Evolutionary conservation across 2,113 vertebrate genomes (phyloP).

Genomic region (Lanius collurio): DNA sequence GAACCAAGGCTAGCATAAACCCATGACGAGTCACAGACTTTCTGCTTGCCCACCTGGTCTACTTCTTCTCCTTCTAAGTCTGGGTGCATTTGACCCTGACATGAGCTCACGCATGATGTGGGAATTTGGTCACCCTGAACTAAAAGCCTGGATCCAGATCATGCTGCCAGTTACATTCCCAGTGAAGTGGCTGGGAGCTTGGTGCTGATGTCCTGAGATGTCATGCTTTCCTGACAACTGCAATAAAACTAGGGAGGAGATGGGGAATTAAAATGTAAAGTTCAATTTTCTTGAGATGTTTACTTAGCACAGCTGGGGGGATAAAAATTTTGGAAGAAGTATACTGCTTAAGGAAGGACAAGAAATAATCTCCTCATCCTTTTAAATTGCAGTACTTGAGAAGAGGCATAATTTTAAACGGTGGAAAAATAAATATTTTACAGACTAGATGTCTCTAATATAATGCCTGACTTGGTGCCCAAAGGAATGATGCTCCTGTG

Average conservation of each 20-base stretch:
- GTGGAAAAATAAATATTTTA: background rate
- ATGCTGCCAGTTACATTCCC: background rate
- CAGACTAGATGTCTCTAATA: background rate
- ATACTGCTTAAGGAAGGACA: background rate
- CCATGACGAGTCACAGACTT: background rate
- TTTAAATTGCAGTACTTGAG: background rate
- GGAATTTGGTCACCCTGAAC: background rate
- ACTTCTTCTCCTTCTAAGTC: background rate
- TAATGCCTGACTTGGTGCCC: background rate
- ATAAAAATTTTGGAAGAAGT: background rate
- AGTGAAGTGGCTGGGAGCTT: background rate
- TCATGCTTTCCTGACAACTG: background rate
- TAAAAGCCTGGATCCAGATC: background rate
- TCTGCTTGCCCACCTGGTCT: background rate
- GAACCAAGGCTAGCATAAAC: background rate
- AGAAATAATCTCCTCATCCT: background rate
- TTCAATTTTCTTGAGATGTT: background rate
- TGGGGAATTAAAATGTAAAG: background rate
- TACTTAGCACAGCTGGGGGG: background rate
- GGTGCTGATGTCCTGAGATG: rapidly evolving
- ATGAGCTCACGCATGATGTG: background rate
- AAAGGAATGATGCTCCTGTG: background rate
- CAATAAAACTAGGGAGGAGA: background rate
- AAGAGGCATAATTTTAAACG: background rate
- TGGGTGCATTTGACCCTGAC: background rate